Evolutionary conservation across 1,140 invertebrate species (phyloP).

Genomic region (Drosophila watanabei): DNA sequence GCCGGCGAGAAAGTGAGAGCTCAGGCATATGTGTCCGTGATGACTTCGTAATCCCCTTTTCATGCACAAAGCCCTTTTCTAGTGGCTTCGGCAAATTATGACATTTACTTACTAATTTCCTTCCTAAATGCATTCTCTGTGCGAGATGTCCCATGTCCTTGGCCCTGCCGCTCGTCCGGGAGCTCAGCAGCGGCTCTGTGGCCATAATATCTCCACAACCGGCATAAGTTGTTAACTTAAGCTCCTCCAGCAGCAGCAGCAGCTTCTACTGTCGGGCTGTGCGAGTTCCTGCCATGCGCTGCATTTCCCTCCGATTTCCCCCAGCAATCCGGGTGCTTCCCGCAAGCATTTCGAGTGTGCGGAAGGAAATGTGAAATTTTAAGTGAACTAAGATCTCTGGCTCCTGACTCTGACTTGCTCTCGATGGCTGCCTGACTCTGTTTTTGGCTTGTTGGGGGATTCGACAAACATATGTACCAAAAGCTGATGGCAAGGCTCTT

Average conservation of each 20-base stretch:
- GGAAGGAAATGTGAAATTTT: constrained; percentile 57
- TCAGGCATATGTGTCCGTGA: constrained; percentile 55
- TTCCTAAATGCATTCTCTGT: constrained; percentile 79
- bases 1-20: constrained; percentile 24
- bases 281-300: constrained; percentile 26
- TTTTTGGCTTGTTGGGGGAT: constrained; percentile 21
- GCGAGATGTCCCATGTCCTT: constrained; percentile 15
- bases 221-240: constrained; percentile 82
- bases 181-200: constrained; percentile 24
- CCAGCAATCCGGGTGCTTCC: constrained; percentile 25
- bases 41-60: constrained; percentile 72
- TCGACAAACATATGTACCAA: constrained; percentile 5
- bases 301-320: constrained; percentile 29
- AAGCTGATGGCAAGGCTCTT: constrained; percentile 2
- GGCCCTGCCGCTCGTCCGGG: constrained; percentile 10
- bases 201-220: constrained; percentile 47
- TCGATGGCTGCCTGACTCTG: constrained; percentile 12
- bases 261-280: constrained; percentile 49
- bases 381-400: constrained; percentile 50
- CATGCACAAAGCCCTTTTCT: constrained; percentile 66
- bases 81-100: constrained; percentile 70
- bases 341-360: constrained; percentile 44
- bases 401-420: constrained; percentile 27
- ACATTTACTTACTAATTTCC: constrained; percentile 82
- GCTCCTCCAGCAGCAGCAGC: constrained; percentile 60